phyloP scores from a whole-genome alignment of 2,113 vertebrate genomes.

The Porphyrio hochstetteri region DNA sequence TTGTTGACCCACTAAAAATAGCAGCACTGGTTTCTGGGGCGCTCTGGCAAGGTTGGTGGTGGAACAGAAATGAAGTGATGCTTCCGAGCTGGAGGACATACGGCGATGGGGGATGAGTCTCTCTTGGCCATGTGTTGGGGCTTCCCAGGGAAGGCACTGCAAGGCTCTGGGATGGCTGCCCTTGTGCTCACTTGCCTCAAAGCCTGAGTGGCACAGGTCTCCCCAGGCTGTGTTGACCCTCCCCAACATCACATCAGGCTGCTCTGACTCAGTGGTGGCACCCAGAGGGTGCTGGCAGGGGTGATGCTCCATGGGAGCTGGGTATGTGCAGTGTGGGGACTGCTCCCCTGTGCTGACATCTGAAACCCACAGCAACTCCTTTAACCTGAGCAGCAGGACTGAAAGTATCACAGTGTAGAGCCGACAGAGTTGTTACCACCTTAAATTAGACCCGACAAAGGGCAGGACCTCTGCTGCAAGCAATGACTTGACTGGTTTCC shows the following conservation, averaged over 20 bases:
- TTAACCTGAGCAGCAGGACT: background rate
- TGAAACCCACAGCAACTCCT: fast-evolving
- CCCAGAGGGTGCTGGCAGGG: background rate
- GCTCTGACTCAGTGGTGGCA: fast-evolving
- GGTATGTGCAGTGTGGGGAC: fast-evolving
- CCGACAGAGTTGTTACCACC: fast-evolving
- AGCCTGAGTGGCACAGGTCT: fast-evolving
- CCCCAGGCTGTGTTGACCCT: fast-evolving
- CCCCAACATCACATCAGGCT: fast-evolving
- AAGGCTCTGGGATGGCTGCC: fast-evolving
- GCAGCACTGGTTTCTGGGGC: background rate
- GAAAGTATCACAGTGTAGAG: background rate
- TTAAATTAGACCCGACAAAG: background rate
- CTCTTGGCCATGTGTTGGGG: fast-evolving
- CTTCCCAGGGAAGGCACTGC: fast-evolving
- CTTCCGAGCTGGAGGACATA: background rate
- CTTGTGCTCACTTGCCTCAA: fast-evolving
- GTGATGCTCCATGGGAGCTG: fast-evolving
- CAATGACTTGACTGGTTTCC: background rate
- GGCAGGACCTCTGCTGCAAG: background rate
- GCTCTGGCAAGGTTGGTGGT: background rate
- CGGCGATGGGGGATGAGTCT: background rate
- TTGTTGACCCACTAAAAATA: constrained; percentile 49
- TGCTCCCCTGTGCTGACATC: fast-evolving
- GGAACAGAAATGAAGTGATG: fast-evolving